Conservation (phyloP, 2,888 invertebrate species). For the Eristalis arbustorum region DNA sequence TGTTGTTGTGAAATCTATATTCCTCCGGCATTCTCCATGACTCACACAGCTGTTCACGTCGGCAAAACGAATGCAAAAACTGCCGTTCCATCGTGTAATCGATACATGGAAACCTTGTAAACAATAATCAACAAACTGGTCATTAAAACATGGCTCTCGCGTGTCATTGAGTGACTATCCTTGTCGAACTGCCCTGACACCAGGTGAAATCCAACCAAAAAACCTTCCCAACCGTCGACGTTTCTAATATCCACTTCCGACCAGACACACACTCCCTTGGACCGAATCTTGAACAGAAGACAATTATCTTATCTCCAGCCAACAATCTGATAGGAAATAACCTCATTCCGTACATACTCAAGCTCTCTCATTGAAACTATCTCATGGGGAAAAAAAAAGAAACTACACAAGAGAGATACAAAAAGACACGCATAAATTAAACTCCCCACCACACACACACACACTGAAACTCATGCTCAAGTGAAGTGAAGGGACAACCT, state of each 20-base stretch:
- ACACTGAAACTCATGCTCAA: constrained; percentile 6
- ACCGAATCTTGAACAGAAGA: background rate
- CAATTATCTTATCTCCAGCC: background rate
- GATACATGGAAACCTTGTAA: too few species aligned
- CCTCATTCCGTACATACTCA: background rate
- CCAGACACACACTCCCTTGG: background rate
- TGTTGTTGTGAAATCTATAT: too few species aligned
- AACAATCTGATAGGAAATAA: constrained; percentile 1
- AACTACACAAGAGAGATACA: background rate
- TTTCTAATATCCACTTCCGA: background rate
- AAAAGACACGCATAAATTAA: constrained; percentile 27
- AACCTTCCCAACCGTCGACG: background rate
- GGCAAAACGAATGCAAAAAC: too few species aligned
- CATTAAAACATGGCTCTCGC: too few species aligned
- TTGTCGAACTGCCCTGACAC: too few species aligned
- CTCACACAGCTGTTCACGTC: too few species aligned
- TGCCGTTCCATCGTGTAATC: too few species aligned
- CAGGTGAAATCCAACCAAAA: too few species aligned
- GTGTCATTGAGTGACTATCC: too few species aligned
- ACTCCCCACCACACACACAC: background rate
- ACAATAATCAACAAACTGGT: too few species aligned
- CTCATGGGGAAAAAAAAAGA: background rate
- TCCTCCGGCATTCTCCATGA: too few species aligned
- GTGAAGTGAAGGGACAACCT: constrained; percentile 59
- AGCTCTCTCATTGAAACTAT: constrained; percentile 14